Evolutionary conservation across 2,888 invertebrate species (phyloP).

Genomic region (Acanthosepion pharaonis): DNA sequence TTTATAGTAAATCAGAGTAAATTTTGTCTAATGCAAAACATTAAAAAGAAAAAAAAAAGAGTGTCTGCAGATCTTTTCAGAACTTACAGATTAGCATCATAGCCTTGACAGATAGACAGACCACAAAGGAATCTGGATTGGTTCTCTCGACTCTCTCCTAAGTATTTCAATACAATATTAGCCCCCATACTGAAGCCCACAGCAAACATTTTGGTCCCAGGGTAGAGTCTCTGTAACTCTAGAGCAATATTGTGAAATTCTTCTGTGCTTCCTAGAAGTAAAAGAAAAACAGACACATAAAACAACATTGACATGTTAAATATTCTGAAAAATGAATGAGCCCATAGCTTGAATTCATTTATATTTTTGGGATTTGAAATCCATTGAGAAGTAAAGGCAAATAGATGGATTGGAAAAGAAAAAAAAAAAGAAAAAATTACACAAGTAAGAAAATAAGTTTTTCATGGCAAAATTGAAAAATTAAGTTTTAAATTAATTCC

Average conservation of each 20-base stretch:
- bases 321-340: background rate
- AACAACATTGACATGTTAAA: background rate
- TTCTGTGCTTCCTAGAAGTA: constrained; percentile 85
- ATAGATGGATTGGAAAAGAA: no score
- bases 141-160: constrained; percentile 82
- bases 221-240: constrained; percentile 83
- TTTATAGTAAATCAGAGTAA: no score
- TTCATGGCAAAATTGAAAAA: no score
- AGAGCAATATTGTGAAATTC: constrained; percentile 90
- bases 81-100: constrained; percentile 91
- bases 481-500: no score
- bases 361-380: background rate
- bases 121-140: constrained; percentile 83
- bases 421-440: no score
- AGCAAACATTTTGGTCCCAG: constrained; percentile 85
- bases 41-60: no score
- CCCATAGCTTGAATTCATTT: background rate
- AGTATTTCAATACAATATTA: constrained; percentile 92
- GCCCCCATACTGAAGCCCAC: constrained; percentile 96
- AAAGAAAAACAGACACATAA: background rate
- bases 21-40: no score
- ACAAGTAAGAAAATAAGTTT: no score
- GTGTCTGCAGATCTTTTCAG: background rate
- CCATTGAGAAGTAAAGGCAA: background rate
- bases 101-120: constrained; percentile 94